Base-by-base conservation (phyloP, 2,797 vertebrate genomes). In the Pangasius macronema region DNA sequence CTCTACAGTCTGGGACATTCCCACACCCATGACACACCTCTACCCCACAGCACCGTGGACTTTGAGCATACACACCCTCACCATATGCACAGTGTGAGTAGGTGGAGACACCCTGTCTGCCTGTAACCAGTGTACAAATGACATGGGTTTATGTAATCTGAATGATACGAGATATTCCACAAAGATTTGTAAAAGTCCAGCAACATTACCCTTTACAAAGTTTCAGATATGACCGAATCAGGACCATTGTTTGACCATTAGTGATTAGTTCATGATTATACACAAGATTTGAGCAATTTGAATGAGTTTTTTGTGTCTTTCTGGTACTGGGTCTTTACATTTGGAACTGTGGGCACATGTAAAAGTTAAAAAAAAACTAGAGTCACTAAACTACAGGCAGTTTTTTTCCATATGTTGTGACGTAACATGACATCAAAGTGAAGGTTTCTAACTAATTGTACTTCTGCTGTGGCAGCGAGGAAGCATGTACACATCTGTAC, bases 401-500 rank as follows among this genome's bases (percentile, higher is more conserved):
- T 18, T 20, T 39, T 39, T 57, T 36, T 33, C 57, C 14, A 30
- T 49, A 33, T 1, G 2, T 36, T 51, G 5, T 2, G 11, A 33
- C 16, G 16, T 49, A 46, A 18, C 39, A 9, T 65, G 11, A 63
- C 42, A 67, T 82, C 1, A 59, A 36, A 39, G 55, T 24, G 33
- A 59, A 36, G 53, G 14, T 80, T 27, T 42, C 80, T 65, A 65
- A 49, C 33, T 59, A 67, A 46, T 39, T 0, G 94, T 96, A 94
- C 95, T 95, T 88, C 81, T 89, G 86, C 67, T 87, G 70, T 94
- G 39, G 79, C 94, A 99, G 98, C 97, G 97, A 0, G 95, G 96
- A n/a, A 95, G 96, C 30, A 20, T 96, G 90, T 98, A 97, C 93
- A 95, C 96, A 0, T 92, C 97, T 0, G 92, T 98, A 16, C 95